Evolutionary conservation across 1,140 invertebrate genomes (phyloP).

Genomic region (Bombus cullumanus): DNA sequence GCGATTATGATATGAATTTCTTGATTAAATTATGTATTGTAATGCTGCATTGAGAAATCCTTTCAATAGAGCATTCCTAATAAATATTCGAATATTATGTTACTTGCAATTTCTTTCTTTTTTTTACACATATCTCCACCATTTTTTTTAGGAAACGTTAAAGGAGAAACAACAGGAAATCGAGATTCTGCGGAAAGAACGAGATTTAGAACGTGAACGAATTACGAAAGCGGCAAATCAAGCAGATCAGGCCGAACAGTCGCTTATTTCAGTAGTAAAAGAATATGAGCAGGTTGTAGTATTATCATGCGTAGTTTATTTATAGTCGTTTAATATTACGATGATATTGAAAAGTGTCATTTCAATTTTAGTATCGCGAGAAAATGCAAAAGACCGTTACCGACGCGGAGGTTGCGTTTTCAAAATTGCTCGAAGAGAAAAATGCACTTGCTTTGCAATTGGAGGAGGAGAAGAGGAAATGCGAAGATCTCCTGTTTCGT

Average conservation of each 20-base stretch:
- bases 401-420: constrained; percentile 77
- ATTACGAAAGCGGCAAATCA: constrained; percentile 87
- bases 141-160: constrained; percentile 90
- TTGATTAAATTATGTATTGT: not conserved
- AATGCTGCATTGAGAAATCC: not conserved
- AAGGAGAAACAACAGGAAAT: constrained; percentile 97
- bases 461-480: constrained; percentile 93
- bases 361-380: constrained; percentile 80
- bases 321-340: not conserved
- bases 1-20: too few relatives aligned
- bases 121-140: not conserved
- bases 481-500: constrained; percentile 95
- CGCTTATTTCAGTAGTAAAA: constrained; percentile 79
- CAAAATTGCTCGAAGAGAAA: constrained; percentile 86
- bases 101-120: not conserved
- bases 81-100: not conserved
- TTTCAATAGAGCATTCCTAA: not conserved
- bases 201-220: constrained; percentile 92
- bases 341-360: not conserved
- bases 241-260: constrained; percentile 87
- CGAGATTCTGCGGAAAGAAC: constrained; percentile 93
- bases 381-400: constrained; percentile 83
- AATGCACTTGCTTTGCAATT: constrained; percentile 87
- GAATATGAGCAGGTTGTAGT: constrained; percentile 83
- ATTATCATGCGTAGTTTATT: too few relatives aligned